Base-by-base conservation (phyloP, 2,888 invertebrate genomes). In the Tholera decimalis region DNA sequence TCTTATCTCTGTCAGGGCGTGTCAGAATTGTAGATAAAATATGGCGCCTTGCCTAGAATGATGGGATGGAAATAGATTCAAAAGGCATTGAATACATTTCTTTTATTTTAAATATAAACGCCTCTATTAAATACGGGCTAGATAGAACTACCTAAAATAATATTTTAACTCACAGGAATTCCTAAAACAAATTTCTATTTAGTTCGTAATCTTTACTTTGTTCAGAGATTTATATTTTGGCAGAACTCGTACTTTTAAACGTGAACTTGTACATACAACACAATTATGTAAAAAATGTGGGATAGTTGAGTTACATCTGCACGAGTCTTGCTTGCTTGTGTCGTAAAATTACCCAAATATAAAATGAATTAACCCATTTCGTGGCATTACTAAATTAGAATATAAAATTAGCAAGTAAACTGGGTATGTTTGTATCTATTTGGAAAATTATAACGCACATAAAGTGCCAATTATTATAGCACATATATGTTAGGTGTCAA, bases 401-500 rank as follows among this genome's bases (percentile, higher is more conserved):
- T 56, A 58, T 56, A 50, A 73, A 24, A 53, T 46, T 74, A 78
- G 55, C 11, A 30, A 56, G 8, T 58, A 73, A 76, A 46, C 13
- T 65, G 43, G 50, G 33, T 77, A 57, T 49, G 53, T 44, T 41
- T 50, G 71, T 55, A 56, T 37, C 37, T 53, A 46, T 57, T 53
- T 58, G 13, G 26, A 49, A 56, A 58, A 37, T n/a, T 33, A 30
- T 46, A 26, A 61, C 77, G 77, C 80, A 76, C 77, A 79, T 70
- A 65, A 76, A 44, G 80, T 79, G 77, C 74, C 74, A 74, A 74
- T 78, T 61, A 55, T 47, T 51, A 49, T 59, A 66, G 73, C 78
- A 74, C 79, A 78, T 66, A 26, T 73, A 57, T 54, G 22, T 39
- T 73, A 78, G 56, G 35, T 54, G 22, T 67, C 74, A 59, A 74